Percentiles rank a stretch among this genome's conserved stretches.
Evolutionary conservation across 2,797 vertebrate genomes (phyloP).

Genomic region (Enteromius afrohamiltoni): DNA sequence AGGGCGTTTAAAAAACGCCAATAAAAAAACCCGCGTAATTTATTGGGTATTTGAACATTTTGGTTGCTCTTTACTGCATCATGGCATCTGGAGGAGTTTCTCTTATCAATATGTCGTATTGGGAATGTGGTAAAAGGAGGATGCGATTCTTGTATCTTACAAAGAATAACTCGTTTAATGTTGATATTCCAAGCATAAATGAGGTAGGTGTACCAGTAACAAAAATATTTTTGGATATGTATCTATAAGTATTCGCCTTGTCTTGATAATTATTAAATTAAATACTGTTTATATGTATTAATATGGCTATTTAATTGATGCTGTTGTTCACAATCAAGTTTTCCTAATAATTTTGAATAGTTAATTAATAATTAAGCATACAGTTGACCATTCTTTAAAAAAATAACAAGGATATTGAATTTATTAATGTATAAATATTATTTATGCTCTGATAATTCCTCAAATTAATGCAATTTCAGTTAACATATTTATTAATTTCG

Average conservation of each 20-base stretch:
- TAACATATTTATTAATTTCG: background rate
- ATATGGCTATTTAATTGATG: background rate
- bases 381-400: background rate
- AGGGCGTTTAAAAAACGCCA: background rate
- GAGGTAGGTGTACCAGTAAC: conserved; percentile 66
- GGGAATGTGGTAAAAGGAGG: conserved; percentile 69
- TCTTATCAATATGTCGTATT: conserved; percentile 69
- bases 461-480: background rate
- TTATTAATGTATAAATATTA: background rate
- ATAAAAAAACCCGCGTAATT: background rate
- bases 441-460: background rate
- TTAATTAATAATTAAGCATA: too few relatives aligned
- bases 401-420: background rate
- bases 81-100: conserved; percentile 56
- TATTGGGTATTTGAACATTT: background rate
- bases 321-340: background rate
- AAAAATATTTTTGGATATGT: background rate
- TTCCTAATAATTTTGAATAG: background rate
- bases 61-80: background rate
- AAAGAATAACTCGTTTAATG: conserved; percentile 70
- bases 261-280: background rate
- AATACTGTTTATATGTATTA: background rate
- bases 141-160: conserved; percentile 77
- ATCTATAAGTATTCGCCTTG: background rate
- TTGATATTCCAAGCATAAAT: conserved; percentile 60